These are phyloP conservation scores for Heterodera filipjevi DNA, from an alignment of 2,888 invertebrate genomes.

Conservation along the genomic window DNA sequence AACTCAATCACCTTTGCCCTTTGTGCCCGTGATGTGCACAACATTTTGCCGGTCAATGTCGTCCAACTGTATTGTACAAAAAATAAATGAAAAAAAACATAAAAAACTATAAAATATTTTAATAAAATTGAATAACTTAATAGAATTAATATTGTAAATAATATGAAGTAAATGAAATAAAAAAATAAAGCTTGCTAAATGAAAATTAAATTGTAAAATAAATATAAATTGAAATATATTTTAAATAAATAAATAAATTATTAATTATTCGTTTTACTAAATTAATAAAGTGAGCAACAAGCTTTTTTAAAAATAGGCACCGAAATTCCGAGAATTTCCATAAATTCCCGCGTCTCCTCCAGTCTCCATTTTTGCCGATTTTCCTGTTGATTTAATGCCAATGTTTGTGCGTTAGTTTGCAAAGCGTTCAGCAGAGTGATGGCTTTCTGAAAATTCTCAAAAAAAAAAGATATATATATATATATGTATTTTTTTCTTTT, in stretches of 20 bases:
- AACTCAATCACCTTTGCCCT: slow-evolving; percentile 77
- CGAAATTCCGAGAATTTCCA: slow-evolving; percentile 36
- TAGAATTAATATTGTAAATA: too few relatives aligned
- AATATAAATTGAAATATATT: too few relatives aligned
- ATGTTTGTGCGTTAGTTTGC: slow-evolving; percentile 58
- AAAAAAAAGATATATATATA: background rate
- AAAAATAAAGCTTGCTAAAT: too few relatives aligned
- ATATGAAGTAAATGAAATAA: too few relatives aligned
- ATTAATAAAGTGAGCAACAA: too few relatives aligned
- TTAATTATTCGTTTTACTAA: too few relatives aligned
- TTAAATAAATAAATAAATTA: too few relatives aligned
- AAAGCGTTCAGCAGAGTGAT: slow-evolving; percentile 55
- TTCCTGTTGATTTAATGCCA: slow-evolving; percentile 44
- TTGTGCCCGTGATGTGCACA: slow-evolving; percentile 94
- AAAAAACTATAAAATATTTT: too few relatives aligned
- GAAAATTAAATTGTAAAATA: too few relatives aligned
- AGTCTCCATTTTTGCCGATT: slow-evolving; percentile 28
- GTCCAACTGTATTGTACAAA: slow-evolving; percentile 45
- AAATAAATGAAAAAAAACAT: background rate
- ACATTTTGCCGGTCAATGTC: slow-evolving; percentile 71
- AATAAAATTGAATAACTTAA: too few relatives aligned
- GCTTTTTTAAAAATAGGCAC: slow-evolving; percentile 17
- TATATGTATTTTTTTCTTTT: background rate
- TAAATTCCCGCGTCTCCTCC: slow-evolving; percentile 37
- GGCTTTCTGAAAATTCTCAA: slow-evolving; percentile 48